Evolutionary conservation across 2,888 invertebrate genomes (phyloP).

Genomic region (Dastarcus helophoroides): DNA sequence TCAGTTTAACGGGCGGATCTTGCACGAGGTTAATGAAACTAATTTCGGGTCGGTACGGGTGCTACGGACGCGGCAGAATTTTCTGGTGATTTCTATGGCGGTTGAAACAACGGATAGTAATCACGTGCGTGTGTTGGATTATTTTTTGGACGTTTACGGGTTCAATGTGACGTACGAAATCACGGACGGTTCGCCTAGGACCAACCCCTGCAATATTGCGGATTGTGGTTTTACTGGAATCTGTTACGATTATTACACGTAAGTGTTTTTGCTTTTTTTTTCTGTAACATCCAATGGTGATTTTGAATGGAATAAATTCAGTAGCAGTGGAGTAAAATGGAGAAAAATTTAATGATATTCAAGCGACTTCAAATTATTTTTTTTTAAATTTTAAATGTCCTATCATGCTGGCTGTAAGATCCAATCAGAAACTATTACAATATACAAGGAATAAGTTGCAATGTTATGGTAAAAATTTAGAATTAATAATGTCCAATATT

Average conservation of each 20-base stretch:
- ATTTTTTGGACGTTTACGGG: conserved; percentile 75
- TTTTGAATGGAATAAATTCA: too few species aligned
- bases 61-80: conserved; percentile 55
- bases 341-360: too few species aligned
- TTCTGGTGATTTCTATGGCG: conserved; percentile 65
- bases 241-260: conserved; percentile 70
- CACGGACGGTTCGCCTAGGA: conserved; percentile 42
- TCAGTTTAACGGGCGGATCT: conserved; percentile 42
- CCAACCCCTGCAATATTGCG: conserved; percentile 61
- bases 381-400: too few species aligned
- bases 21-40: conserved; percentile 55
- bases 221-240: conserved; percentile 79
- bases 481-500: too few species aligned
- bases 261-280: conserved; percentile 36
- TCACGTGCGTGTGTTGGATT: conserved; percentile 70
- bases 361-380: too few species aligned
- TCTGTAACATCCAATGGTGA: neutral
- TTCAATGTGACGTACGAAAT: conserved; percentile 90
- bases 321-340: too few species aligned
- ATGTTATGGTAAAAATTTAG: too few species aligned
- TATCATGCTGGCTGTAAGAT: too few species aligned
- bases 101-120: conserved; percentile 65
- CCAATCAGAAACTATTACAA: too few species aligned
- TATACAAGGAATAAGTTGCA: too few species aligned
- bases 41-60: conserved; percentile 57